phyloP scores from a whole-genome alignment of 2,888 invertebrate species.

The Lepidonotus clava region DNA sequence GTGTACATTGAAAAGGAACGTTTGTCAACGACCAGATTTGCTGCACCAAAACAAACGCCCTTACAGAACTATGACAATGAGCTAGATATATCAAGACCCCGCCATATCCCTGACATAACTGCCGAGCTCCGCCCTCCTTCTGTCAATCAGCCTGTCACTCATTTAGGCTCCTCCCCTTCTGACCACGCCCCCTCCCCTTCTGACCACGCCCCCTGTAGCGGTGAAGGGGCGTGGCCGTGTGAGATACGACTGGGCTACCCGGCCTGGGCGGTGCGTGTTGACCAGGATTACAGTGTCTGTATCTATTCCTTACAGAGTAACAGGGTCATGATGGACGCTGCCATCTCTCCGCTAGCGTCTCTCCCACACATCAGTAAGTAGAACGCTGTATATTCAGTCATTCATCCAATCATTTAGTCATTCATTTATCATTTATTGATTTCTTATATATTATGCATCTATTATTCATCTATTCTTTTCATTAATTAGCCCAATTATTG shows the following conservation, averaged over 20 bases:
- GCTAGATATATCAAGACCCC: neutral
- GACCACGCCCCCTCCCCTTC: neutral
- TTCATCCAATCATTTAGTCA: too few relatives aligned
- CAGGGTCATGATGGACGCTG: slow-evolving; percentile 88
- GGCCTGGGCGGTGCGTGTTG: neutral
- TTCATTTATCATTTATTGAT: too few relatives aligned
- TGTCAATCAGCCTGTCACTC: neutral
- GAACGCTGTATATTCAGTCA: too few relatives aligned
- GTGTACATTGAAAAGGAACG: too few relatives aligned
- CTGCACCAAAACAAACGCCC: too few relatives aligned
- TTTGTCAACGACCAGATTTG: too few relatives aligned
- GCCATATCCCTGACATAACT: neutral
- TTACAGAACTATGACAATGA: neutral
- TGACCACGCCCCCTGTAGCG: neutral
- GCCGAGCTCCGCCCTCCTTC: neutral
- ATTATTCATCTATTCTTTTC: too few relatives aligned
- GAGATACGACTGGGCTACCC: neutral
- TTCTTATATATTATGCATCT: too few relatives aligned
- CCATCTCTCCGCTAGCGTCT: slow-evolving; percentile 77
- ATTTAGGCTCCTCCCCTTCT: neutral
- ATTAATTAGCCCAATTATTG: too few relatives aligned
- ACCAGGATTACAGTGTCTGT: neutral
- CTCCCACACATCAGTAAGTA: slow-evolving; percentile 48
- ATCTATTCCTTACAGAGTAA: slow-evolving; percentile 85
- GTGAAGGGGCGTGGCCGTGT: neutral